A percentile compares a stretch with the other conserved stretches of the same genome.
Evolutionary conservation across 2,888 invertebrate species (phyloP).

Genomic region (Mimachlamys varia): DNA sequence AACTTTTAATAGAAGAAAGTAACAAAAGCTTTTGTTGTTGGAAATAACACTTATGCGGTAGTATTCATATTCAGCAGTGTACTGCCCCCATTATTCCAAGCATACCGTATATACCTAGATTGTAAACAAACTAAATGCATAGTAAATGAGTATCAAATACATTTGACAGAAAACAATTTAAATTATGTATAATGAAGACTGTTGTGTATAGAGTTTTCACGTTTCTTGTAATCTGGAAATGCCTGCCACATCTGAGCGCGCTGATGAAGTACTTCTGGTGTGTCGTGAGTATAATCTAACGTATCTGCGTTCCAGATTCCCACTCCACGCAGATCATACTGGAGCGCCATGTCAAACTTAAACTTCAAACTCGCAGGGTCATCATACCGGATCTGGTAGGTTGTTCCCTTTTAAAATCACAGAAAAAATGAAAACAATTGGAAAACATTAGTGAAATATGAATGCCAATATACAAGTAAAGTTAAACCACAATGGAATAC

Average conservation of each 20-base stretch:
- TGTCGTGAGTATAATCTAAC: conserved; percentile 71
- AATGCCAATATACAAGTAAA: too few species aligned
- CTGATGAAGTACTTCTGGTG: conserved; percentile 58
- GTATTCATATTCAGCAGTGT: too few species aligned
- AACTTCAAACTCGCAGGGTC: conserved; percentile 75
- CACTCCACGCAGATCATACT: conserved; percentile 76
- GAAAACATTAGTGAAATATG: not conserved
- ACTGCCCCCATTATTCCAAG: too few species aligned
- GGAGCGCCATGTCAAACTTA: conserved; percentile 75
- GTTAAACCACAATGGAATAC: too few species aligned
- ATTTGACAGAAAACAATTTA: too few species aligned
- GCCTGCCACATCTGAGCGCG: conserved; percentile 73
- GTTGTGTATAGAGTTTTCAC: not conserved
- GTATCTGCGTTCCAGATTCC: conserved; percentile 81
- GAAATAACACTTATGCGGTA: too few species aligned
- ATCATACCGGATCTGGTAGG: conserved; percentile 80
- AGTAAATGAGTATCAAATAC: too few species aligned
- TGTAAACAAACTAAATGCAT: too few species aligned
- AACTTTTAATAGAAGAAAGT: too few species aligned
- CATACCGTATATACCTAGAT: too few species aligned
- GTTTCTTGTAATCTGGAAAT: conserved; percentile 57
- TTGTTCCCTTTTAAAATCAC: conserved; percentile 39
- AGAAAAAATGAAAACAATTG: not conserved
- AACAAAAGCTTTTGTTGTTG: too few species aligned
- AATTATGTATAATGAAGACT: not conserved